Evolutionary conservation across 2,888 invertebrate species (phyloP).

Genomic region (Agonopterix subpropinquella): DNA sequence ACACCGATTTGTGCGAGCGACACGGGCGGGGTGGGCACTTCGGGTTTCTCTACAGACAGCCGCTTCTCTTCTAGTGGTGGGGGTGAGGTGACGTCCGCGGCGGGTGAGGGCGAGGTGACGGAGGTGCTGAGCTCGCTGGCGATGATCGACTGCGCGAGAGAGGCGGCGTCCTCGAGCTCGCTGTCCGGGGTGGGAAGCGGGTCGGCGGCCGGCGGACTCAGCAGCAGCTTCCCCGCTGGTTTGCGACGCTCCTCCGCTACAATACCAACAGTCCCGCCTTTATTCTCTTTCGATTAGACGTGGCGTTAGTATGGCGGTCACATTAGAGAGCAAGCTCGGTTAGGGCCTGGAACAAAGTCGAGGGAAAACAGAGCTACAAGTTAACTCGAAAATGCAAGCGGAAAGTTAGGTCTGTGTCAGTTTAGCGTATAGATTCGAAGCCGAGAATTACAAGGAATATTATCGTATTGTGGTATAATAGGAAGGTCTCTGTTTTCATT

Average conservation of each 20-base stretch:
- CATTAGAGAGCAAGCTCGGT: conserved; percentile 77
- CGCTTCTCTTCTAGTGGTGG: conserved; percentile 30
- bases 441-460: conserved; percentile 65
- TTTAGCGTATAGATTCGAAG: conserved; percentile 47
- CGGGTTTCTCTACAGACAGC: conserved; percentile 49
- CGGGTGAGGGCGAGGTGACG: conserved; percentile 42
- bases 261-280: conserved; percentile 70
- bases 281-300: conserved; percentile 68
- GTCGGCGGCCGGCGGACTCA: conserved; percentile 56
- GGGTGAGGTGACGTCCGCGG: conserved; percentile 27
- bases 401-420: conserved; percentile 57
- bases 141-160: conserved; percentile 66
- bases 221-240: conserved; percentile 60
- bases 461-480: conserved; percentile 23
- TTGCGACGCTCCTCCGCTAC: conserved; percentile 71
- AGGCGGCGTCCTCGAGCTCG: conserved; percentile 67
- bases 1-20: conserved; percentile 71
- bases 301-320: conserved; percentile 75
- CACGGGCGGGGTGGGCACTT: conserved; percentile 70
- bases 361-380: conserved; percentile 70
- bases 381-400: conserved; percentile 68
- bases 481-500: too few species aligned
- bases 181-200: conserved; percentile 68
- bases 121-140: conserved; percentile 59
- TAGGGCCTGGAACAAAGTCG: conserved; percentile 77